These are phyloP conservation scores for Acomys russatus DNA, from an alignment of 2,797 vertebrate species.

Conservation along the genomic window DNA sequence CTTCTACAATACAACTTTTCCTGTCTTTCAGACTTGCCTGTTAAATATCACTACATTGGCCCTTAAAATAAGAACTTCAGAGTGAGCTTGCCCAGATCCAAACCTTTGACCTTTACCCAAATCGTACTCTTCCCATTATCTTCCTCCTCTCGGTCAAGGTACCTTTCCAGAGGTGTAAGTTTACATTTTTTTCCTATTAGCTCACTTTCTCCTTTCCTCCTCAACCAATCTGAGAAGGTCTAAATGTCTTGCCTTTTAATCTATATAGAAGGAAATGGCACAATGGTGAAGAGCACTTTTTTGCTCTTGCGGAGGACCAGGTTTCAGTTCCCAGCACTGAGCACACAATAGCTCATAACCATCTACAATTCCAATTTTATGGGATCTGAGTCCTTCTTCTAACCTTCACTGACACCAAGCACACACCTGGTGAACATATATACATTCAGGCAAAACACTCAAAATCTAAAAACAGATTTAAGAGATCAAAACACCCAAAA, in stretches of 20 bases:
- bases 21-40: neutral
- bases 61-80: neutral
- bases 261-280: neutral
- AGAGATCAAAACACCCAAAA: neutral
- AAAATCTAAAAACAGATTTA: neutral
- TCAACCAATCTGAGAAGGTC: slow-evolving; percentile 14
- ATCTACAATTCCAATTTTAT: neutral
- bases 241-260: neutral
- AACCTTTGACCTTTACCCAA: neutral
- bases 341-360: neutral
- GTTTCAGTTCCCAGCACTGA: neutral
- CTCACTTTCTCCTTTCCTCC: neutral
- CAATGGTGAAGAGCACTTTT: neutral
- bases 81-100: slow-evolving; percentile 33
- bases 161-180: neutral
- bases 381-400: neutral
- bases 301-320: neutral
- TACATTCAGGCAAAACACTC: neutral
- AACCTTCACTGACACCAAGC: neutral
- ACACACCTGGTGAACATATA: neutral
- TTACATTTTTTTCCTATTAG: neutral
- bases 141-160: slow-evolving; percentile 17
- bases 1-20: neutral
- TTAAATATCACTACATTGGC: neutral
- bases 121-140: neutral